A percentile compares a stretch with the other conserved stretches of the same genome.
Evolutionary conservation across 2,113 vertebrate species (phyloP).

Genomic region (Machaerirhynchus nigripectus): DNA sequence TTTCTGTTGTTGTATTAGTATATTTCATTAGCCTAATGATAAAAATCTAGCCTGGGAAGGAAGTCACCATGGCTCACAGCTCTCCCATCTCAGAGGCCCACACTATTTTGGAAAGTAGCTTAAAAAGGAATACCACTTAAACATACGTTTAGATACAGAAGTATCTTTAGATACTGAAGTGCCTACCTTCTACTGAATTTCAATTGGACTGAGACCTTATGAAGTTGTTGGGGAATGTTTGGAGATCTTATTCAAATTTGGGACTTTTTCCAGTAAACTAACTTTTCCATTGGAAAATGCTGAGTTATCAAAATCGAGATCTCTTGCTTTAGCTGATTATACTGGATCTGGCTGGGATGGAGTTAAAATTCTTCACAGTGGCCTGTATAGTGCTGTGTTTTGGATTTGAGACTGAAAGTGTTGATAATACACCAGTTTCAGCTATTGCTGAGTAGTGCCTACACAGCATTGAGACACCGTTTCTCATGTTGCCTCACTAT

Average conservation of each 20-base stretch:
- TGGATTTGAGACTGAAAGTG: not conserved
- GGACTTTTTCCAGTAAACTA: not conserved
- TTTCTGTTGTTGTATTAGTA: not conserved
- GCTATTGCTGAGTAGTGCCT: not conserved
- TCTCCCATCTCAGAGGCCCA: not conserved
- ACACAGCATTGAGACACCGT: not conserved
- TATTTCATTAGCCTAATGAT: not conserved
- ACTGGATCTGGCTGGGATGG: not conserved
- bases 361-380: not conserved
- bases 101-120: not conserved
- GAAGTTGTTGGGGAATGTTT: not conserved
- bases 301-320: not conserved
- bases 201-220: not conserved
- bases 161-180: not conserved
- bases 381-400: accelerated
- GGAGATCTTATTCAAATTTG: not conserved
- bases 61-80: not conserved
- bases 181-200: not conserved
- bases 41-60: not conserved
- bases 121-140: not conserved
- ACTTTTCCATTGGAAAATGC: not conserved
- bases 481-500: not conserved
- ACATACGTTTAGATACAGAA: not conserved
- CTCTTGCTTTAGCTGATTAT: not conserved
- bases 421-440: not conserved